These are phyloP conservation scores for Panagrolaimus sp. DNA, from an alignment of 1,140 invertebrate genomes.

Conservation along the genomic window DNA sequence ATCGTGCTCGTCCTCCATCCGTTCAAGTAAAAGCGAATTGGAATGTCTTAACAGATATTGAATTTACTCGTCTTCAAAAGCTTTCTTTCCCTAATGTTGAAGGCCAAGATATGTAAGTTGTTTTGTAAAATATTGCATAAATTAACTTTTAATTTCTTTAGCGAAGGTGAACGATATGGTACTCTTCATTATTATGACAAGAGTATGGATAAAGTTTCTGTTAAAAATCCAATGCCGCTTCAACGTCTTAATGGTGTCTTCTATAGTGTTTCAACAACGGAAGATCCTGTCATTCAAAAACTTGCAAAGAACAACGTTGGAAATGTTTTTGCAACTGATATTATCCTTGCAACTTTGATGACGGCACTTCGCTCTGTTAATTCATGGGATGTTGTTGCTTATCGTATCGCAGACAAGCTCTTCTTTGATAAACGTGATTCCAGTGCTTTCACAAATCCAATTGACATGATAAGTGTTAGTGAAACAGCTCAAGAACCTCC, in stretches of 20 bases:
- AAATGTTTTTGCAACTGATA: conserved; percentile 96
- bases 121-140: no score
- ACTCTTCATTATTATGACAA: conserved; percentile 96
- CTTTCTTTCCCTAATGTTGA: conserved; percentile 67
- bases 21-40: conserved; percentile 92
- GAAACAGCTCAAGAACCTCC: conserved; percentile 96
- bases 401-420: conserved; percentile 87
- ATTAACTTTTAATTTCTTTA: no score
- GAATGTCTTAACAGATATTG: conserved; percentile 97
- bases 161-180: conserved; percentile 73
- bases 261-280: conserved; percentile 89
- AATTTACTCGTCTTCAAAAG: conserved; percentile 88
- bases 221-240: conserved; percentile 85
- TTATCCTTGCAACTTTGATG: conserved; percentile 96
- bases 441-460: conserved; percentile 51
- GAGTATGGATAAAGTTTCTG: conserved; percentile 80
- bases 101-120: conserved; percentile 58
- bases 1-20: conserved; percentile 79
- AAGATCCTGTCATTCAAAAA: conserved; percentile 92
- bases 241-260: conserved; percentile 91
- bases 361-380: conserved; percentile 94
- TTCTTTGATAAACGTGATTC: conserved; percentile 98
- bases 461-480: conserved; percentile 73
- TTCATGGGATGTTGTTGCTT: conserved; percentile 97
- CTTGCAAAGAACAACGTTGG: conserved; percentile 79